Percentiles rank a stretch among this genome's conserved stretches.
Evolutionary conservation across 2,888 invertebrate species (phyloP).

Genomic region (Linnaemya tessellans): DNA sequence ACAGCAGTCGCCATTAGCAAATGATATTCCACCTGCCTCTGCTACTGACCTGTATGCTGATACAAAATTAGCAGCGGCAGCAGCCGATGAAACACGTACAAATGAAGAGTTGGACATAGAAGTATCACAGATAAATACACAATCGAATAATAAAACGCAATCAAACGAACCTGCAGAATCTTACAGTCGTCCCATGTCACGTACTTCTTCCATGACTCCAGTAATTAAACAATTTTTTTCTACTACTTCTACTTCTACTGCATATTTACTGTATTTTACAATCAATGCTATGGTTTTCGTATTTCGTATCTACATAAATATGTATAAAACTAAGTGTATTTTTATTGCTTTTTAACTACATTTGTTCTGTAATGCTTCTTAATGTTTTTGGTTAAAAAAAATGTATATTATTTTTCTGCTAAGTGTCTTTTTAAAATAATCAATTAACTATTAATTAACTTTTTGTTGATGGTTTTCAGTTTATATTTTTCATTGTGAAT

Average conservation of each 20-base stretch:
- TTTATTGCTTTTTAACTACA: conserved; percentile 57
- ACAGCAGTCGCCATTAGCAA: conserved; percentile 69
- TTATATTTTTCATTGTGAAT: conserved; percentile 18
- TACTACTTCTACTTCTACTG: conserved; percentile 46
- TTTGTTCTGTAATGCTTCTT: conserved; percentile 56
- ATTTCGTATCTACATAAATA: conserved; percentile 16
- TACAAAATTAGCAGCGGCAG: conserved; percentile 58
- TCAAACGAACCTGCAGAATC: conserved; percentile 81
- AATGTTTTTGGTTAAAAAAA: conserved; percentile 15
- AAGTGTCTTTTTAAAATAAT: conserved; percentile 15
- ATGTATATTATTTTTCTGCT: conserved; percentile 33
- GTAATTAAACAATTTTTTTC: conserved; percentile 78
- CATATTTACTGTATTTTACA: conserved; percentile 15
- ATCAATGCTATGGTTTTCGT: conserved; percentile 47
- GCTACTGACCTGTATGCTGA: conserved; percentile 64
- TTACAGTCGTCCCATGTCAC: conserved; percentile 83
- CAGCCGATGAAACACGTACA: conserved; percentile 80
- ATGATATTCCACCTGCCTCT: conserved; percentile 72
- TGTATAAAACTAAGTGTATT: conserved; percentile 52
- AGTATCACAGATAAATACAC: conserved; percentile 84
- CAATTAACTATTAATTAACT: background rate
- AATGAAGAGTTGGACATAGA: conserved; percentile 83
- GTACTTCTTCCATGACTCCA: conserved; percentile 84
- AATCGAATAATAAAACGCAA: conserved; percentile 80
- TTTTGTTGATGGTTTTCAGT: background rate